Evolutionary conservation across 2,888 invertebrate species (phyloP).

Genomic region (Pristionchus arcanus): DNA sequence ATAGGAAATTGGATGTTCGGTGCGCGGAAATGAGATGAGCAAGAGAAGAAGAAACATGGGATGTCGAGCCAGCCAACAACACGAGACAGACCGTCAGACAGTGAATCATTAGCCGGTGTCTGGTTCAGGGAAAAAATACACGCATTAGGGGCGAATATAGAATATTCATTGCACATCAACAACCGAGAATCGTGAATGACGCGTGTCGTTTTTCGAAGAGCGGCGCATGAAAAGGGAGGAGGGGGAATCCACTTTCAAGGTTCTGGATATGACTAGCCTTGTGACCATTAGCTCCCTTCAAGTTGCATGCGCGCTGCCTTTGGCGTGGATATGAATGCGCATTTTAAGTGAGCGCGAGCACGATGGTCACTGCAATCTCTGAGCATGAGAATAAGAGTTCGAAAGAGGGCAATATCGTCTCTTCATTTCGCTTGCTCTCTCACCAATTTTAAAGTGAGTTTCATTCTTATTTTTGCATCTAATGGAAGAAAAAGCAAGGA

Average conservation of each 20-base stretch:
- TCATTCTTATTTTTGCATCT: not conserved
- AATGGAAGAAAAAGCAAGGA: not conserved
- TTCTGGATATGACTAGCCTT: not conserved
- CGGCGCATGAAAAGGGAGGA: not conserved
- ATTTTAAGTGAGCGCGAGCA: too few relatives aligned
- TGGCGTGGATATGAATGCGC: too few relatives aligned
- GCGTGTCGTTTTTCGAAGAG: not conserved
- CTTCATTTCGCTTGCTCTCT: too few relatives aligned
- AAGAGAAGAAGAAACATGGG: not conserved
- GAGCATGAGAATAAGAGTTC: too few relatives aligned
- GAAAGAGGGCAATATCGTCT: too few relatives aligned
- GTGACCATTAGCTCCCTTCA: too few relatives aligned
- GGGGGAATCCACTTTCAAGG: not conserved
- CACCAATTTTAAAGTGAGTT: too few relatives aligned
- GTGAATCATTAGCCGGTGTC: not conserved
- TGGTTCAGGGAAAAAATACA: not conserved
- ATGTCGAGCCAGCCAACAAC: not conserved
- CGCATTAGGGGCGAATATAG: too few relatives aligned
- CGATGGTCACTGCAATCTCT: too few relatives aligned
- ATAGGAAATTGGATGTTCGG: constrained; percentile 6
- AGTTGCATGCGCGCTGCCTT: too few relatives aligned
- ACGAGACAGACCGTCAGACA: not conserved
- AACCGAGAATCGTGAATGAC: not conserved
- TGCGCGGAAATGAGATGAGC: constrained; percentile 1
- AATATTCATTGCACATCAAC: not conserved